Conservation (phyloP, 1,140 invertebrate species). For the Pseudachorutes palmiensis region DNA sequence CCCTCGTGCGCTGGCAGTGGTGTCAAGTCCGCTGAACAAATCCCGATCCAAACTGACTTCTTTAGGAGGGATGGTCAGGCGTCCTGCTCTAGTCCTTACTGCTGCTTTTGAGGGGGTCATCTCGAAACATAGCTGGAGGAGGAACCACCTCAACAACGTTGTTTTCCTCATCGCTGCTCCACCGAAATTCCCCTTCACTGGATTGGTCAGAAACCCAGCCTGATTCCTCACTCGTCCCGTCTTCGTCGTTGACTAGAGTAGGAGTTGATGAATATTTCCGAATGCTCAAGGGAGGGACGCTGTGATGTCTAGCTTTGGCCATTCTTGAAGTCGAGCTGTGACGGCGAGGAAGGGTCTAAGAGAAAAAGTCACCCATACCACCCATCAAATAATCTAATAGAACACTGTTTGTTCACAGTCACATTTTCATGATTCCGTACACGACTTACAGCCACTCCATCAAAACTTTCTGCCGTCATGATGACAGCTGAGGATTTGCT, state of each 20-base stretch:
- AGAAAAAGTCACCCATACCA: too few relatives aligned
- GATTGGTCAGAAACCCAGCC: slow-evolving; percentile 20
- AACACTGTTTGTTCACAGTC: too few relatives aligned
- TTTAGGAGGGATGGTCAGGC: not conserved
- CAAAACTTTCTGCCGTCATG: not conserved
- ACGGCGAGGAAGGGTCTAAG: slow-evolving; percentile 24
- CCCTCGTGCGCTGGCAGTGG: not conserved
- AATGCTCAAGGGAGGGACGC: slow-evolving; percentile 4
- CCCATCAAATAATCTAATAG: too few relatives aligned
- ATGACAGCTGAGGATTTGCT: not conserved
- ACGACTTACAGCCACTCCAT: not conserved
- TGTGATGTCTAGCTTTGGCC: not conserved
- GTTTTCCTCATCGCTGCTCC: slow-evolving; percentile 18
- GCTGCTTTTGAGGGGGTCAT: not conserved
- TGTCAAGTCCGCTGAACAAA: not conserved
- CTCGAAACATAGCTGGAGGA: not conserved
- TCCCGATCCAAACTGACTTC: not conserved
- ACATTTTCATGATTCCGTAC: too few relatives aligned
- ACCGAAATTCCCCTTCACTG: slow-evolving; percentile 12
- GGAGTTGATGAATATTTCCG: slow-evolving; percentile 35
- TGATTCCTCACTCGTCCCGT: slow-evolving; percentile 17
- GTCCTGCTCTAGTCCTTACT: not conserved
- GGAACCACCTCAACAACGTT: not conserved
- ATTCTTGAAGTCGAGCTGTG: slow-evolving; percentile 12
- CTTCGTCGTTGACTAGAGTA: slow-evolving; percentile 4